phyloP scores from a whole-genome alignment of 2,888 invertebrate species.

The Yponomeuta sedellus region DNA sequence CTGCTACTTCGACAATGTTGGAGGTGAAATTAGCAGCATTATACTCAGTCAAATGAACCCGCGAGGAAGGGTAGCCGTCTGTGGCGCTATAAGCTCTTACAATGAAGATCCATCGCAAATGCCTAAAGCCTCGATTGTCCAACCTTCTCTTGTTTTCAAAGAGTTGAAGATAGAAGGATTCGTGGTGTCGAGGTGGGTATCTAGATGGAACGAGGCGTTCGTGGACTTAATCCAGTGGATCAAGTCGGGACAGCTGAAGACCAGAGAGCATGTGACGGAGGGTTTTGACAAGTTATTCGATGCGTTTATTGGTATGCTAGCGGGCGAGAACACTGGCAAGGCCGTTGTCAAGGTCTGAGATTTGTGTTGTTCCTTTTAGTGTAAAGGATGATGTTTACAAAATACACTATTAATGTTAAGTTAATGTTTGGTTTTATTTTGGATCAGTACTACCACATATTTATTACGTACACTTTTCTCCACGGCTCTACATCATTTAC shows the following conservation, averaged over 20 bases:
- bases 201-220: conserved; percentile 76
- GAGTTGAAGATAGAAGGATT: conserved; percentile 81
- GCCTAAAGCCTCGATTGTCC: conserved; percentile 61
- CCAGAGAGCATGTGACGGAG: conserved; percentile 79
- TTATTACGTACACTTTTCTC: too few species aligned
- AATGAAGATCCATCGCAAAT: conserved; percentile 37
- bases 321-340: conserved; percentile 81
- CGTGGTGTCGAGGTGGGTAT: conserved; percentile 61
- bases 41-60: conserved; percentile 78
- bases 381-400: not conserved
- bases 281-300: conserved; percentile 82
- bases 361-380: not conserved
- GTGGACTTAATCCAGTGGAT: conserved; percentile 77
- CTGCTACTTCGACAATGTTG: conserved; percentile 87
- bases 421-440: too few species aligned
- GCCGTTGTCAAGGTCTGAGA: conserved; percentile 78
- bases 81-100: conserved; percentile 79
- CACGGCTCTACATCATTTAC: too few species aligned
- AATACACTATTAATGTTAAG: too few species aligned
- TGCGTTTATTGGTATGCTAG: conserved; percentile 79
- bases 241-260: conserved; percentile 79
- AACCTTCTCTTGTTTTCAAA: conserved; percentile 71
- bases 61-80: conserved; percentile 77
- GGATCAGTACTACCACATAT: too few species aligned
- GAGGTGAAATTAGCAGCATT: conserved; percentile 77